Evolutionary conservation across 2,113 vertebrate species (phyloP).

Genomic region (Agelaius phoeniceus): DNA sequence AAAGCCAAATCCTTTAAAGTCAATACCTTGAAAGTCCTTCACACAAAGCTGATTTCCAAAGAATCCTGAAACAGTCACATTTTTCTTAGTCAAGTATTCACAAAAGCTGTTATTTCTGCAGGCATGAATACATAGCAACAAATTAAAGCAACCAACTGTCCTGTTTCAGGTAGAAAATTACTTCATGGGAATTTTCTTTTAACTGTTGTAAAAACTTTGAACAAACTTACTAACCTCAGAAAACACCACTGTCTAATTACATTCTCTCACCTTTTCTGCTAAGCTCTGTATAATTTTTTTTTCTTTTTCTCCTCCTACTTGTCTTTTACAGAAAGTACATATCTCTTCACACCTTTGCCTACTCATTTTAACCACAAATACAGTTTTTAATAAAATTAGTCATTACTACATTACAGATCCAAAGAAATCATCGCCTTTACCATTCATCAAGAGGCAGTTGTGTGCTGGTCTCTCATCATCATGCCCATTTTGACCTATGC

Average conservation of each 20-base stretch:
- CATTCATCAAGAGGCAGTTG: background rate
- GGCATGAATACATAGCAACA: background rate
- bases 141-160: background rate
- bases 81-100: background rate
- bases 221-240: background rate
- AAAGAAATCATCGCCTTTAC: background rate
- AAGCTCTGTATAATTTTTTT: background rate
- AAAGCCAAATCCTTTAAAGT: background rate
- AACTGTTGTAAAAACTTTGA: background rate
- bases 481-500: background rate
- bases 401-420: background rate
- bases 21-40: background rate
- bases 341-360: constrained; percentile 26
- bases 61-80: background rate
- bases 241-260: background rate
- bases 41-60: background rate
- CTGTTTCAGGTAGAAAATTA: background rate
- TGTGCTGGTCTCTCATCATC: background rate
- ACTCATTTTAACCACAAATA: background rate
- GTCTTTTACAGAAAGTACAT: constrained; percentile 8
- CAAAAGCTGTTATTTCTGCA: background rate
- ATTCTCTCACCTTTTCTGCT: background rate
- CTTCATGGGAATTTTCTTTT: background rate
- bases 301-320: background rate
- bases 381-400: background rate